A percentile compares a stretch with the other conserved stretches of the same genome.
phyloP scores from a whole-genome alignment of 2,113 vertebrate species.

The Eonycteris spelaea region DNA sequence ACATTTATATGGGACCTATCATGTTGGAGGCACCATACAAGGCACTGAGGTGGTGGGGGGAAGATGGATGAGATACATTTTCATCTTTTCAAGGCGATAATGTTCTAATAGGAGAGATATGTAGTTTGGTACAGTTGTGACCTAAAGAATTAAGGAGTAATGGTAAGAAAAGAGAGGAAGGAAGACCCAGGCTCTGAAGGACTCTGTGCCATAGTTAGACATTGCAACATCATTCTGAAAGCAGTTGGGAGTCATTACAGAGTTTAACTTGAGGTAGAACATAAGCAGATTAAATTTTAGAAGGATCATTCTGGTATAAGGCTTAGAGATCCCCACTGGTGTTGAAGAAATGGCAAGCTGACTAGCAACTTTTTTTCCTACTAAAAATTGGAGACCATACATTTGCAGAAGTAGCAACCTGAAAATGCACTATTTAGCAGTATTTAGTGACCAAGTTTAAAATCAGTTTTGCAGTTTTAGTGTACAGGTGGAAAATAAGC shows the following conservation, averaged over 20 bases:
- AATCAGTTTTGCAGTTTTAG: neutral
- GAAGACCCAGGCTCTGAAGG: neutral
- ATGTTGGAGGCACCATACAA: neutral
- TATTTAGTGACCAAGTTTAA: neutral
- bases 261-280: neutral
- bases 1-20: neutral
- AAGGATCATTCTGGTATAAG: neutral
- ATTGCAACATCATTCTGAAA: neutral
- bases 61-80: neutral
- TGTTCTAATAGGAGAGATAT: neutral
- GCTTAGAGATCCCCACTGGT: neutral
- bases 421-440: neutral
- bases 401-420: neutral
- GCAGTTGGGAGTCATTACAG: neutral
- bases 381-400: neutral
- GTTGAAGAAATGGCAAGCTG: neutral
- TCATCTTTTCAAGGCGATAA: neutral
- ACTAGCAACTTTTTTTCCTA: neutral
- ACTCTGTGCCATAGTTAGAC: neutral
- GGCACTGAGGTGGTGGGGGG: neutral
- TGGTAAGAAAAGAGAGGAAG: neutral
- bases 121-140: neutral
- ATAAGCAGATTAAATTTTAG: neutral
- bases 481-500: neutral
- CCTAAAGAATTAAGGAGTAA: neutral